phyloP scores from a whole-genome alignment of 2,797 vertebrate species.

The Enteromius fasciolatus region DNA sequence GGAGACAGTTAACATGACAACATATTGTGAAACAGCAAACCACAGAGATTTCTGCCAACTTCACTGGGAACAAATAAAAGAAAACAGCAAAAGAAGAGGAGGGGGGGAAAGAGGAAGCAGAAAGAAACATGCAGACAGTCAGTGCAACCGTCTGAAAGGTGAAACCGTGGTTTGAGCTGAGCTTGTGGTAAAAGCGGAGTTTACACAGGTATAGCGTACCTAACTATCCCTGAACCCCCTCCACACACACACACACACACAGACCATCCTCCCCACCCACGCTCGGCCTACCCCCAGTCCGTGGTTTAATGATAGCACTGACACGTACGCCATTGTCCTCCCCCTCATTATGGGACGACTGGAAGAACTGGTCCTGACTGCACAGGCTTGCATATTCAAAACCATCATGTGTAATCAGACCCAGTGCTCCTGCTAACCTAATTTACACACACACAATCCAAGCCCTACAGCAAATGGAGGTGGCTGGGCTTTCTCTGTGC shows the following conservation, averaged over 20 bases:
- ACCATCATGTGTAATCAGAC: conserved; percentile 84
- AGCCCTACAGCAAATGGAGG: conserved; percentile 67
- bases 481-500: conserved; percentile 58
- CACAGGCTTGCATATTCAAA: conserved; percentile 87
- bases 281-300: conserved; percentile 57
- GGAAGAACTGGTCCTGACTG: conserved; percentile 89
- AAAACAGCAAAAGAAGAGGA: conserved; percentile 59
- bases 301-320: conserved; percentile 82
- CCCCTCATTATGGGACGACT: conserved; percentile 81
- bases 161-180: conserved; percentile 51
- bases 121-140: conserved; percentile 56
- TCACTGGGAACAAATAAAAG: conserved; percentile 80
- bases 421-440: conserved; percentile 76
- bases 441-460: conserved; percentile 67
- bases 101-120: conserved; percentile 53
- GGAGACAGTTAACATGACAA: conserved; percentile 91
- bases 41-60: conserved; percentile 85
- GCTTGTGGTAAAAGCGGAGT: conserved; percentile 35
- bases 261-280: conserved; percentile 68
- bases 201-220: conserved; percentile 65
- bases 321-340: conserved; percentile 80
- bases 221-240: conserved; percentile 68
- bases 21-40: conserved; percentile 90
- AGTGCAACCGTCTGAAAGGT: conserved; percentile 36
- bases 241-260: conserved; percentile 68